Base-by-base conservation (phyloP, 2,797 vertebrate genomes). In the Enteromius radiatus region DNA sequence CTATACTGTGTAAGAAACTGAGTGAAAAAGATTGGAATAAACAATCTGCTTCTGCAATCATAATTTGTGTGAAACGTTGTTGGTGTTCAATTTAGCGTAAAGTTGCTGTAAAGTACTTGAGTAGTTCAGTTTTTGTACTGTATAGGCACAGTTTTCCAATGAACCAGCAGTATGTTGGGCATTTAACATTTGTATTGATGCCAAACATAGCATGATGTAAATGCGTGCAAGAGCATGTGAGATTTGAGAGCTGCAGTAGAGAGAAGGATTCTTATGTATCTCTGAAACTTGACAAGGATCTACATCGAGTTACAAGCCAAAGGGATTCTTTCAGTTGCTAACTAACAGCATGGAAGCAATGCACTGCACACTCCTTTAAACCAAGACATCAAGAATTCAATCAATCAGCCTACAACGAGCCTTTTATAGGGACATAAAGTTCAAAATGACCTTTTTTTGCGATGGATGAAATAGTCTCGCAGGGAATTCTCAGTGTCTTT, bases 391-490 rank as follows among this genome's bases (percentile, higher is more conserved):
- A 78, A n/a, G 52, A 73, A 73, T 80, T 41, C 23, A 47, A 80
- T 84, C 68, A 82, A 79, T 84, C 67, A 75, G 61, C 38, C 19
- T 31, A 31, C 28, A 76, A 77, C 19, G 52, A 63, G 61, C 43
- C 19, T 28, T 84, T 81, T 59, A 81, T 86, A 38, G 67, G 36
- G 21, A 69, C 65, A 82, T 80, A 71, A 82, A 84, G 74, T 76
- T 74, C 63, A 77, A 84, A 84, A 86, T 82, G 23, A 59, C 52
- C 56, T 73, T 82, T 49, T 33, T 80, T 69, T 71, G 38, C 67
- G 78, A 69, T 76, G n/a, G 11, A 49, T 56, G 84, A 69, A 26
- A 41, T 69, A 38, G 36, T 38, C 68, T 70, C 17, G 41, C 10
- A 15, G n/a, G 36, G 31, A 15, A 19, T 68, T 43, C 21, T 45